Evolutionary conservation across 2,888 invertebrate genomes (phyloP).

Genomic region (Linnaemya vulpina): DNA sequence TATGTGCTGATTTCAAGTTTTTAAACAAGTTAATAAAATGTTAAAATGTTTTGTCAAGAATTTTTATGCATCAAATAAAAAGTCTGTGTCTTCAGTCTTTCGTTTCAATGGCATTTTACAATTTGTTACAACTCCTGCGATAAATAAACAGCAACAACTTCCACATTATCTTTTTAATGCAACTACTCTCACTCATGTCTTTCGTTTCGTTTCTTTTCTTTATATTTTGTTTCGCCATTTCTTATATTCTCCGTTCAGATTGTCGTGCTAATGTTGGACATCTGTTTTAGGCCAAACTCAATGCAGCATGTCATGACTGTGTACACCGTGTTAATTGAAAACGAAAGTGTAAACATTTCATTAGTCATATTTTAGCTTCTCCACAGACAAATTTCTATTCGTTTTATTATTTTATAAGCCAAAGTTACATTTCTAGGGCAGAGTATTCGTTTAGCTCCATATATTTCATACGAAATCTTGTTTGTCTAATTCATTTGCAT

Average conservation of each 20-base stretch:
- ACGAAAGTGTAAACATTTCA: conserved; percentile 72
- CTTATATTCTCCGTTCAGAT: neutral
- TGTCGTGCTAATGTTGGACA: conserved; percentile 38
- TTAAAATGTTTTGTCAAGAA: neutral
- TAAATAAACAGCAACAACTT: neutral
- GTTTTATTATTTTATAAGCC: conserved; percentile 7
- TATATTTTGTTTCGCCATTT: neutral
- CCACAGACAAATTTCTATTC: conserved; percentile 14
- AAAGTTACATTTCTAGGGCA: neutral
- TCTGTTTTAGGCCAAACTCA: conserved; percentile 62
- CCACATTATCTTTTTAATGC: conserved; percentile 4
- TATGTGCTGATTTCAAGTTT: neutral
- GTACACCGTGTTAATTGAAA: conserved; percentile 70
- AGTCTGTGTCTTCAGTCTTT: conserved; percentile 44
- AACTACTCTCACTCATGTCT: conserved; percentile 39
- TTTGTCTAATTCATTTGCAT: conserved; percentile 19
- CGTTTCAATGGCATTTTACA: neutral
- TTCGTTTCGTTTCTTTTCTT: neutral
- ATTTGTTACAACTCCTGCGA: neutral
- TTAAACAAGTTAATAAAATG: conserved; percentile 1
- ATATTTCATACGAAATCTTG: conserved; percentile 1
- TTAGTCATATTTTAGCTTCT: conserved; percentile 44
- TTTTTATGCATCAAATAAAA: neutral
- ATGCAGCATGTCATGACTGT: conserved; percentile 61
- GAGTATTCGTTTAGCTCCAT: conserved; percentile 23